Percentiles rank a stretch among this genome's conserved stretches.
phyloP scores from a whole-genome alignment of 2,113 vertebrate species.

The Trematocara stigmaticum region DNA sequence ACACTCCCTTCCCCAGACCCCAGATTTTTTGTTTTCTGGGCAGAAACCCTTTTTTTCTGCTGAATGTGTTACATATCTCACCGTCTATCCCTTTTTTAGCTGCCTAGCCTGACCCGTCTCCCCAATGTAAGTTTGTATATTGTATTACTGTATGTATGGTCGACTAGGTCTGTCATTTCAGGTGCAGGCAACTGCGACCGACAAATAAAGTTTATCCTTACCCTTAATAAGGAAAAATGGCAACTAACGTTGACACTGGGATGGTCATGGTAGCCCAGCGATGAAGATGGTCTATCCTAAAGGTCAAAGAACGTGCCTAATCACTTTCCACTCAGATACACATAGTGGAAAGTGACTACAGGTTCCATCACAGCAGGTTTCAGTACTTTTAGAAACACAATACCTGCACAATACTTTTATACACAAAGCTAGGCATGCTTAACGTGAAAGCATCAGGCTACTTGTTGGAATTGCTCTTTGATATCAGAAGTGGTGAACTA shows the following conservation, averaged over 20 bases:
- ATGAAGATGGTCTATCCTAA: background rate
- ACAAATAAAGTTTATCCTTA: background rate
- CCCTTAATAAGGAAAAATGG: background rate
- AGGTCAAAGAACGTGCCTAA: background rate
- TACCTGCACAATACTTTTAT: background rate
- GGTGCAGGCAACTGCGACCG: background rate
- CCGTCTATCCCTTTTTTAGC: background rate
- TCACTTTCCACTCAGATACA: background rate
- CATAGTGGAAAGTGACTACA: background rate
- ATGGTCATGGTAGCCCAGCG: background rate
- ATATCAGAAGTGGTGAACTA: background rate
- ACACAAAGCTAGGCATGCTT: background rate
- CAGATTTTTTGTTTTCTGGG: background rate
- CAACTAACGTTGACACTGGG: background rate
- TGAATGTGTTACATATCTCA: background rate
- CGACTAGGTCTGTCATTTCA: background rate
- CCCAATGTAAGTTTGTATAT: background rate
- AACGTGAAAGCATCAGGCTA: fast-evolving
- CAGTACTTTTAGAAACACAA: background rate
- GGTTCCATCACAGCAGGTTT: background rate
- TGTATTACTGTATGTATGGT: background rate
- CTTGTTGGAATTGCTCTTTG: background rate
- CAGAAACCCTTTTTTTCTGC: background rate
- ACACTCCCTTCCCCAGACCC: background rate
- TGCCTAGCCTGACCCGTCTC: background rate